Percentiles rank a stretch among this genome's conserved stretches.
phyloP scores from a whole-genome alignment of 1,140 invertebrate species.

The Heliothis subflexa region DNA sequence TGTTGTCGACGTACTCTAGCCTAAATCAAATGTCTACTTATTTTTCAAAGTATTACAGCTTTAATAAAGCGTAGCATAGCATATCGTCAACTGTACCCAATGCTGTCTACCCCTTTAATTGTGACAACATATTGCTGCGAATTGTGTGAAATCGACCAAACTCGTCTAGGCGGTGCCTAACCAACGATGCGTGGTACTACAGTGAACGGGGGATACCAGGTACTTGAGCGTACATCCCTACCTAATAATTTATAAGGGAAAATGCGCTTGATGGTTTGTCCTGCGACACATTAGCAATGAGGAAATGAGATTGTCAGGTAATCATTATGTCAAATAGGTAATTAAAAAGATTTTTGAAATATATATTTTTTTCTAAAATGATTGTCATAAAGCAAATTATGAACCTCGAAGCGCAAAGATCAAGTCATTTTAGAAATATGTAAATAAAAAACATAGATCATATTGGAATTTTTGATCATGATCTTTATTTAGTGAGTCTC shows the following conservation, averaged over 20 bases:
- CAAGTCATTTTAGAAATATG: too few relatives aligned
- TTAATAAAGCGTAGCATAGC: slow-evolving; percentile 20
- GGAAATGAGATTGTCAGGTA: too few relatives aligned
- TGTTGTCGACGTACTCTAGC: too few relatives aligned
- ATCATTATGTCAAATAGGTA: too few relatives aligned
- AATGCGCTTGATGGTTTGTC: not conserved
- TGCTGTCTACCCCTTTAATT: slow-evolving; percentile 67
- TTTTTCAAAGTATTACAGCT: not conserved
- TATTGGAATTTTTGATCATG: too few relatives aligned
- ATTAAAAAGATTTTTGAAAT: not conserved
- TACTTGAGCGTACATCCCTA: not conserved
- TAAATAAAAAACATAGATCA: too few relatives aligned
- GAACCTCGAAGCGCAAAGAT: too few relatives aligned
- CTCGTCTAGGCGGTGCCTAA: slow-evolving; percentile 56
- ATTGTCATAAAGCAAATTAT: too few relatives aligned
- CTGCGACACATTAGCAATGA: too few relatives aligned
- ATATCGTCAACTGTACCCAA: slow-evolving; percentile 37
- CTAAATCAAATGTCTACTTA: too few relatives aligned
- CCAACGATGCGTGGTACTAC: slow-evolving; percentile 50
- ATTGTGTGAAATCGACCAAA: slow-evolving; percentile 79
- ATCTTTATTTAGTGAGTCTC: too few relatives aligned
- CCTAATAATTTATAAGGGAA: not conserved
- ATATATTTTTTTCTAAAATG: not conserved
- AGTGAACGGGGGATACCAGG: not conserved
- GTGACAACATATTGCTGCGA: slow-evolving; percentile 74